Evolutionary conservation across 2,888 invertebrate species (phyloP).

Genomic region (Litoditis marina): DNA sequence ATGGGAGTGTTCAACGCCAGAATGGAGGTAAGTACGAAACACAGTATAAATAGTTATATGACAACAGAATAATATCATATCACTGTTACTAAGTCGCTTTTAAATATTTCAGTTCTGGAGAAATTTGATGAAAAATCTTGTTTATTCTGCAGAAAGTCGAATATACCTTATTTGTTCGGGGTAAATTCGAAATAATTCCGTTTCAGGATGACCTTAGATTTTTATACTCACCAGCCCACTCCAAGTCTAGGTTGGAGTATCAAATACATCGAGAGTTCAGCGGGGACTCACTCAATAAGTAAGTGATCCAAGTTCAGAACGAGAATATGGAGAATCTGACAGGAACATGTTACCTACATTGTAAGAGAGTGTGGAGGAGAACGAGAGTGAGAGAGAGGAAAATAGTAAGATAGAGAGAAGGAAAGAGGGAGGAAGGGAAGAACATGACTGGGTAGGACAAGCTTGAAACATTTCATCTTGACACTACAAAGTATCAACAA

Average conservation of each 20-base stretch:
- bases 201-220: slow-evolving; percentile 60
- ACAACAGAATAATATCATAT: too few species aligned
- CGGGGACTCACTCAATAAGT: slow-evolving; percentile 59
- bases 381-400: too few species aligned
- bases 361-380: too few species aligned
- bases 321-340: too few species aligned
- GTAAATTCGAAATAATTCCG: background rate
- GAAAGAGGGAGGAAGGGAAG: too few species aligned
- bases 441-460: too few species aligned
- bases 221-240: slow-evolving; percentile 58
- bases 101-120: background rate
- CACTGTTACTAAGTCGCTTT: too few species aligned
- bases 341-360: too few species aligned
- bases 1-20: slow-evolving; percentile 52
- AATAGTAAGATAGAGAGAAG: too few species aligned
- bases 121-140: background rate
- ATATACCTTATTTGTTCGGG: background rate
- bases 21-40: slow-evolving; percentile 52
- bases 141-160: background rate
- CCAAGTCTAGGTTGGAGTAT: slow-evolving; percentile 58
- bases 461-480: too few species aligned
- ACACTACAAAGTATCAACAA: background rate
- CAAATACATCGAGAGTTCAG: slow-evolving; percentile 57
- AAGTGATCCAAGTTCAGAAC: too few species aligned
- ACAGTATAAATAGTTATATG: too few species aligned